Evolutionary conservation across 1,140 invertebrate species (phyloP), one percentile per base, ranked within the genome.

Genomic region (Polypedilum vanderplanki): DNA sequence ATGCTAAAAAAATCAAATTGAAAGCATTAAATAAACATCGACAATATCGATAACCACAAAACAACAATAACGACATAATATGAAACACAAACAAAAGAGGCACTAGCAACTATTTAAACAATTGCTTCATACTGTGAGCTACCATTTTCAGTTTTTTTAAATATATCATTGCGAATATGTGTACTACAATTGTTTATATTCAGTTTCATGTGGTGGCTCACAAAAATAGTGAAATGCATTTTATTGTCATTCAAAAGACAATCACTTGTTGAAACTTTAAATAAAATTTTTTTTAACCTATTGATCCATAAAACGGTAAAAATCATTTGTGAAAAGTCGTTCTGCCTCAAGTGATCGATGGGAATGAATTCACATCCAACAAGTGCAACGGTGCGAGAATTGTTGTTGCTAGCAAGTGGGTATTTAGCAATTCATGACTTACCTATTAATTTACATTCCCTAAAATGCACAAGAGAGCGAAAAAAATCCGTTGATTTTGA

Each of bases 341-440:
- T 57, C 46, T 57, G 46, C 12, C 46, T 57, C 12, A 57, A 57
- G 46, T 57, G 46, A 57, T 57, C 46, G 46, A 57, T 57, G 46
- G 46, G 12, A 33, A 33, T 33, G n/a, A 57, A 15, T 57, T 57
- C 46, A 57, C 46, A 57, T 4, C n/a, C 46, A 57, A n/a, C 46
- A 57, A 57, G 46, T 57, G 46, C 46, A 57, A 57, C 46, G 46
- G 46, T 57, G 46, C 46, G 46, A 1, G n/a, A n/a, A 57, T 15
- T 57, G 12, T 57, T 57, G 12, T 57, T 57, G 12, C 15, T 3
- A 12, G 46, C n/a, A 57, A 12, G n/a, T 57, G 46, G 46, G 46
- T 57, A 57, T 57, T 57, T 57, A 57, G 46, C 46, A 57, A 57
- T 57, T 57, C 46, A 57, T 57, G 46, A 57, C 46, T 12, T 57